Percentiles rank a stretch among this genome's conserved stretches.
phyloP scores from a whole-genome alignment of 2,797 vertebrate species.

The Salarias fasciatus region DNA sequence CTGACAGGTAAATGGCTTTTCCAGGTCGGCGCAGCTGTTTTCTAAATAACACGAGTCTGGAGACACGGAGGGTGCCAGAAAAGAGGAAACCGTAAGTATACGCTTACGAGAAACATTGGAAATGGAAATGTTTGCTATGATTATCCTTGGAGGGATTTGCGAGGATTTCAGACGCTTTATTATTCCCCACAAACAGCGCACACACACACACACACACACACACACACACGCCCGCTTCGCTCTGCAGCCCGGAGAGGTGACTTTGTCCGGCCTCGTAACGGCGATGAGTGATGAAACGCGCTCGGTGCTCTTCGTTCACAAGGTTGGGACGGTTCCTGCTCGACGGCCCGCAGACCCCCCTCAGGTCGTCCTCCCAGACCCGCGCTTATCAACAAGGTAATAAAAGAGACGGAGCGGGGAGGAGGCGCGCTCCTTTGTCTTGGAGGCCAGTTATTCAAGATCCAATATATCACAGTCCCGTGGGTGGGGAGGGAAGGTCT shows the following conservation, averaged over 20 bases:
- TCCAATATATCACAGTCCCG: constrained; percentile 61
- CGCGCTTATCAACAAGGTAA: constrained; percentile 67
- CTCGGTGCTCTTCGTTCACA: constrained; percentile 52
- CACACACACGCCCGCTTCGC: constrained; percentile 11
- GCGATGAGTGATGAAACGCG: constrained; percentile 62
- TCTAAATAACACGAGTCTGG: constrained; percentile 13
- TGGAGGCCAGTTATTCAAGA: constrained; percentile 67
- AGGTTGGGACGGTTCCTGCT: constrained; percentile 33
- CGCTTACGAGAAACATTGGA: too few relatives aligned
- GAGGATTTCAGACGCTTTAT: background rate
- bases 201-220: background rate
- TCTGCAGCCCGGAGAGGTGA: constrained; percentile 48
- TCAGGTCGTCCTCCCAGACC: constrained; percentile 59
- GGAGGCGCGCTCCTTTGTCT: constrained; percentile 68
- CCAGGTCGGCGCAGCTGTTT: constrained; percentile 20
- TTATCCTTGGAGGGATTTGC: background rate
- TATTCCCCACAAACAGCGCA: constrained; percentile 20
- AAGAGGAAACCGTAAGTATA: background rate
- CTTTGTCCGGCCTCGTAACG: constrained; percentile 59
- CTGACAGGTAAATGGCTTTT: constrained; percentile 14
- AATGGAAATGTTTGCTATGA: background rate
- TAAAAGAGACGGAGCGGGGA: constrained; percentile 63
- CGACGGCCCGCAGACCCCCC: constrained; percentile 47
- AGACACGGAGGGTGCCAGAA: constrained; percentile 6
- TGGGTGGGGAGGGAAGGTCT: constrained; percentile 23